These are phyloP conservation scores for Ceyx melanurus DNA, from an alignment of 2,113 vertebrate genomes.

Conservation along the genomic window DNA sequence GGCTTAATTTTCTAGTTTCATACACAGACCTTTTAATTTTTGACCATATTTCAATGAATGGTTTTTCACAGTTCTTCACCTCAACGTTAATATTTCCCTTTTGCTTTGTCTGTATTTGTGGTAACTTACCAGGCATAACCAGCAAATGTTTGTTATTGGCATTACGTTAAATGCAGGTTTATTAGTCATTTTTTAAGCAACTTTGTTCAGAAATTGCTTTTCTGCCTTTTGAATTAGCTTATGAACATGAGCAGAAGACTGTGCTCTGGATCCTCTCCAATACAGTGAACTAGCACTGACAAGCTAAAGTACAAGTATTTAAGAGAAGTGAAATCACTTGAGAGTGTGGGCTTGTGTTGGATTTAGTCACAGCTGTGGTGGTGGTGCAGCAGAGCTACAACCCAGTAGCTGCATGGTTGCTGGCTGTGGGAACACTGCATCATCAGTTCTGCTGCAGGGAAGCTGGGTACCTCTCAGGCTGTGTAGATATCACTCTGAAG, in stretches of 20 bases:
- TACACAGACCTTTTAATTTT: background rate
- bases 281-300: background rate
- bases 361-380: background rate
- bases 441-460: background rate
- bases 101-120: background rate
- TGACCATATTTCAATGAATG: background rate
- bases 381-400: background rate
- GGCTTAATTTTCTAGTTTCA: background rate
- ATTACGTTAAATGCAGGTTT: background rate
- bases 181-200: background rate
- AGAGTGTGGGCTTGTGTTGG: background rate
- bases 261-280: background rate
- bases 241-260: background rate
- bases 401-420: accelerated
- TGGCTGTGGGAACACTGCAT: background rate
- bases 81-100: background rate
- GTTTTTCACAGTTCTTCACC: background rate
- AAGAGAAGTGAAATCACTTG: background rate
- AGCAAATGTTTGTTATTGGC: background rate
- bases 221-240: background rate
- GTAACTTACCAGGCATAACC: background rate
- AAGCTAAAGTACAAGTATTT: background rate
- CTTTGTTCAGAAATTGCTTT: background rate
- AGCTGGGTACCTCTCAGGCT: background rate
- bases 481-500: background rate